A percentile compares a stretch with the other conserved stretches of the same genome.
Evolutionary conservation across 92 coral and sea anemone species (phyloP).

Genomic region (Ricordea florida): DNA sequence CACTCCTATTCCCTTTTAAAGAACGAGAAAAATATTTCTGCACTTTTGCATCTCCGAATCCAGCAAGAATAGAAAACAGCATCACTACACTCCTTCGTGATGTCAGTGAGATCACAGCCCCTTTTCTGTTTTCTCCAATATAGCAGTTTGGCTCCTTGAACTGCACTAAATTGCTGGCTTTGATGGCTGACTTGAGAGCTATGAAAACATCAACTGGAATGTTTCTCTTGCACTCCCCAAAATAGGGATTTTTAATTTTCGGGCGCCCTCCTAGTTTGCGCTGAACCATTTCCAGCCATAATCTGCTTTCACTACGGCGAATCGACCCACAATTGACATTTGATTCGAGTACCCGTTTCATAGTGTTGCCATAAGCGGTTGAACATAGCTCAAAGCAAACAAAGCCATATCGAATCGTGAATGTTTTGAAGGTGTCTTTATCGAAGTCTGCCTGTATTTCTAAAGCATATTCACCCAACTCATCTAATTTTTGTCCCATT

Average conservation of each 20-base stretch:
- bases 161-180: neutral
- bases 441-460: slow-evolving; percentile 24
- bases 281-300: slow-evolving; percentile 46
- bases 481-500: slow-evolving; percentile 23
- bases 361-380: slow-evolving; percentile 25
- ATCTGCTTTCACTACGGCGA: slow-evolving; percentile 37
- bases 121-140: slow-evolving; percentile 41
- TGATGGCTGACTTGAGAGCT: slow-evolving; percentile 26
- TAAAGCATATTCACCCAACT: slow-evolving; percentile 25
- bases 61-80: slow-evolving; percentile 32
- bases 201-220: slow-evolving; percentile 63
- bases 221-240: slow-evolving; percentile 40
- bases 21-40: slow-evolving; percentile 19
- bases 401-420: slow-evolving; percentile 25
- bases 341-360: slow-evolving; percentile 30
- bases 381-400: slow-evolving; percentile 26
- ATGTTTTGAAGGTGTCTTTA: slow-evolving; percentile 26
- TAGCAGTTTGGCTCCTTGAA: slow-evolving; percentile 51
- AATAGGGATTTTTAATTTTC: slow-evolving; percentile 52
- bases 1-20: slow-evolving; percentile 6
- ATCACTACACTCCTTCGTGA: slow-evolving; percentile 38
- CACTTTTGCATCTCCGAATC: slow-evolving; percentile 30
- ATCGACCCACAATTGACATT: slow-evolving; percentile 28
- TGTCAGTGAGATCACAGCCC: slow-evolving; percentile 55
- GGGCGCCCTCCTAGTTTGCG: slow-evolving; percentile 33